Percentiles rank a stretch among this genome's conserved stretches.
phyloP scores from a whole-genome alignment of 2,888 invertebrate genomes.

The Xestia sexstrigata region DNA sequence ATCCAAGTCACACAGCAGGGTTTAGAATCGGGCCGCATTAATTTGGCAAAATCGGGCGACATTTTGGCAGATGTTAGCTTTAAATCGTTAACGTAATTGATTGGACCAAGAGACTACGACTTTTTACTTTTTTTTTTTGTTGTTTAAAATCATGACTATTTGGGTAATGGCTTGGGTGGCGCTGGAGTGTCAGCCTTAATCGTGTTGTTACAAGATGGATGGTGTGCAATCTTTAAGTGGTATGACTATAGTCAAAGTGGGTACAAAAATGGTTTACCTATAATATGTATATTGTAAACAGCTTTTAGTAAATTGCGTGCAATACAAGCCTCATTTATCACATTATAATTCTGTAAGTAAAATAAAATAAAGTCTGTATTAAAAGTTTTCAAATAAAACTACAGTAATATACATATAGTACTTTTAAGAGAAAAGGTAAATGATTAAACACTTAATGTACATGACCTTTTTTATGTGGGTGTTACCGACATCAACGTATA shows the following conservation, averaged over 20 bases:
- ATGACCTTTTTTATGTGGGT: too few relatives aligned
- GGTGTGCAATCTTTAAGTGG: conserved; percentile 22
- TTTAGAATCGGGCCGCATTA: conserved; percentile 62
- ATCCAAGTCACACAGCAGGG: conserved; percentile 48
- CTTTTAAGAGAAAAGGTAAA: too few relatives aligned
- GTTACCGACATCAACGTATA: neutral
- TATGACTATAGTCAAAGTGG: conserved; percentile 4
- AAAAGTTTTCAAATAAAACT: too few relatives aligned
- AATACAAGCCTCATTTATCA: neutral
- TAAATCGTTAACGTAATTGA: conserved; percentile 69
- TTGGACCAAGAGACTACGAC: conserved; percentile 61
- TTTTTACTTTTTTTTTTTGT: conserved; percentile 57
- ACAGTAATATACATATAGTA: too few relatives aligned
- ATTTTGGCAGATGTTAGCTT: conserved; percentile 70
- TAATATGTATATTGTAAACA: neutral
- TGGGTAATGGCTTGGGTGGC: conserved; percentile 40
- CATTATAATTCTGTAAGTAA: neutral
- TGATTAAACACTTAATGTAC: too few relatives aligned
- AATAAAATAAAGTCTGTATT: neutral
- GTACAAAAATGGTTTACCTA: neutral
- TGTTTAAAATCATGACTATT: conserved; percentile 36
- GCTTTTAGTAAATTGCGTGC: conserved; percentile 1
- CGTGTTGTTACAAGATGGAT: conserved; percentile 35
- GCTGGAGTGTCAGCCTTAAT: conserved; percentile 37
- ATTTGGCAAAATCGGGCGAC: conserved; percentile 70